A percentile compares a stretch with the other conserved stretches of the same genome.
These are phyloP conservation scores for Gopherus flavomarginatus DNA, from an alignment of 2,113 vertebrate species.

Conservation along the genomic window DNA sequence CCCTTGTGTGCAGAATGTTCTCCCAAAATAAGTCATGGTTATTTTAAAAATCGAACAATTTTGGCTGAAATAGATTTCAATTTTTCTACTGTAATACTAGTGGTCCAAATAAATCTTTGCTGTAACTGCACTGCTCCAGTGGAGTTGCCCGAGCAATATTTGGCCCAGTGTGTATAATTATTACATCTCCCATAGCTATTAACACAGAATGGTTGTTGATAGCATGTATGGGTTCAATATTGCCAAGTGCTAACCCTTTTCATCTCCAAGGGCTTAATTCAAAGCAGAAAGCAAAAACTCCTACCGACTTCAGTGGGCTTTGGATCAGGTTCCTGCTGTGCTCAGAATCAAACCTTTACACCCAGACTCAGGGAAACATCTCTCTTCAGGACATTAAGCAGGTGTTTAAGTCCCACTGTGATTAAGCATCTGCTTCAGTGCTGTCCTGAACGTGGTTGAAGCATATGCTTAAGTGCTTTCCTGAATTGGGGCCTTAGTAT, in stretches of 20 bases:
- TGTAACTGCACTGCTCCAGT: not conserved
- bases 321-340: not conserved
- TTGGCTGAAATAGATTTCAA: not conserved
- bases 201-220: accelerated
- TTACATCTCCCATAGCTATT: not conserved
- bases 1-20: constrained; percentile 34
- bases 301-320: not conserved
- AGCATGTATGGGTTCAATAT: not conserved
- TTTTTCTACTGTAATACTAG: constrained; percentile 30
- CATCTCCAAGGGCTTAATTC: accelerated
- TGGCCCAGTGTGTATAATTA: not conserved
- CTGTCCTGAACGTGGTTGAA: not conserved
- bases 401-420: not conserved
- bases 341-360: not conserved
- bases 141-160: not conserved
- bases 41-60: constrained; percentile 33
- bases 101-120: not conserved
- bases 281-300: not conserved
- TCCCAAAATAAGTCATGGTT: constrained; percentile 46
- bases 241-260: not conserved
- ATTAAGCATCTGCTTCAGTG: not conserved
- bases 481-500: constrained; percentile 41
- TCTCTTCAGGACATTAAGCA: not conserved
- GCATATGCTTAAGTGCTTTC: not conserved
- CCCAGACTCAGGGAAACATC: not conserved